Base-by-base conservation (phyloP, 30 jellyfish, hydroid and myxozoan species). In the Nemopilema nomurai region DNA sequence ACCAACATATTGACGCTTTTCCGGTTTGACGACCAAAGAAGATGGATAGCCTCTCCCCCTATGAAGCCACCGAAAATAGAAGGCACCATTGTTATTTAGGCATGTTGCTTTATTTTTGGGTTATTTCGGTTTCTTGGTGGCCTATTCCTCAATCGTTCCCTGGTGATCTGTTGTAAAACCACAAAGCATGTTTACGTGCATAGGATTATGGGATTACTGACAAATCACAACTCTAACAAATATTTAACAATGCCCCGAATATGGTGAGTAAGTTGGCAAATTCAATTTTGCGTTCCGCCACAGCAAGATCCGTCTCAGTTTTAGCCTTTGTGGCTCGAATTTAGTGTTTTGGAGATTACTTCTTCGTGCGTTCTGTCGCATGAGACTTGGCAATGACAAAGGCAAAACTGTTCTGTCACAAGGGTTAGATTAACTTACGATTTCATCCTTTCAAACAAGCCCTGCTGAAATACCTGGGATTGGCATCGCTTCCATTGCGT, bases 121-220 rank as follows among this genome's bases (percentile, higher is more conserved):
- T 27, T 70, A 24, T 23, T 70, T 70, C 63, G 63, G 80, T 70
- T 70, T 70, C 80, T 70, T 70, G 80, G 80, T 70, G 80, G 80
- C 50, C 80, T 28, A 28, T 27, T 70, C 66, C 19, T 27, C 50
- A 70, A 70, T 27, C 50, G 25, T 7, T 18, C 50, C 50, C 64
- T 70, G 24, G 28, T 24, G 32, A 22, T 28, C 21, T 57, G 49
- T 57, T 28, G 49, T 70, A n/a, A 23, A 24, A 30, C 50, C 41
- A 70, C 80, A 70, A 70, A 70, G 80, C 80, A 4, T 70, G 80
- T 70, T 70, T 70, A 70, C 80, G 65, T 70, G 50, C 41, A 70
- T 21, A 27, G 80, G 80, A 70, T 70, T 70, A 24, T 62, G 1
- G 64, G 80, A 70, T 70, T 70, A 70, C 21, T 23, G 13, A 21